Base-by-base conservation (phyloP, 2,113 vertebrate genomes). In the Mesoclemmys tuberculata region DNA sequence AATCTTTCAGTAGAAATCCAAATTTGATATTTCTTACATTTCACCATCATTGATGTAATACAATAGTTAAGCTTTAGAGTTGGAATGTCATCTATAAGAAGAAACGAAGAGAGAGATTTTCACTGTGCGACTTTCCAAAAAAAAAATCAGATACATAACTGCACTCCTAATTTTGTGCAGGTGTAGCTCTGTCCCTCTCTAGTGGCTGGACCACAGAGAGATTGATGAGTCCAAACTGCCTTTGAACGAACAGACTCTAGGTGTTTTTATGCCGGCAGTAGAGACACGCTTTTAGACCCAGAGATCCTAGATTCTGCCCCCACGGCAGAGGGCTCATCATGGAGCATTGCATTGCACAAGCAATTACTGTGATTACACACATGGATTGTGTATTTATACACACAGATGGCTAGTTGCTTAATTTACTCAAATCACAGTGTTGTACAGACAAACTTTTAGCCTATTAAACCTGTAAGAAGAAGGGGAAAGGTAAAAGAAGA, bases 161-260 rank as follows among this genome's bases (percentile, higher is more conserved):
- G 38, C 16, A n/a, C 38, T 21, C 38, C 38, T 22, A 5, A 24
- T 41, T 22, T 48, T 92, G 48, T 48, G 4, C 3, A 4, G 5
- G 84, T 96, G 16, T 84, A 91, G 24, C 54, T 55, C 54, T n/a
- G 9, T 68, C 55, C 93, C 6, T 93, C 13, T 83, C 1, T 8
- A 81, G 35, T 91, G 29, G 26, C 35, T 89, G 18, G 55, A 31
- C 29, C 71, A 11, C 48, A 44, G 82, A 48, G 7, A 35, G 49
- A 92, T 71, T 44, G 4, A 1, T 29, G 27, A 41, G 27, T 82
- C 46, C 1, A 0, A 80, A 92, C 82, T 77, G 35, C 87, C 71
- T 90, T 89, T 80, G 14, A 87, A 41, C 49, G 88, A 84, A 10
- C 21, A 84, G 52, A 26, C 4, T 2, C 2, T 2, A 2, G 10